Percentiles rank a stretch among this genome's conserved stretches.
Conservation (phyloP, 1,140 invertebrate species). For the Trichonephila clavipes region DNA sequence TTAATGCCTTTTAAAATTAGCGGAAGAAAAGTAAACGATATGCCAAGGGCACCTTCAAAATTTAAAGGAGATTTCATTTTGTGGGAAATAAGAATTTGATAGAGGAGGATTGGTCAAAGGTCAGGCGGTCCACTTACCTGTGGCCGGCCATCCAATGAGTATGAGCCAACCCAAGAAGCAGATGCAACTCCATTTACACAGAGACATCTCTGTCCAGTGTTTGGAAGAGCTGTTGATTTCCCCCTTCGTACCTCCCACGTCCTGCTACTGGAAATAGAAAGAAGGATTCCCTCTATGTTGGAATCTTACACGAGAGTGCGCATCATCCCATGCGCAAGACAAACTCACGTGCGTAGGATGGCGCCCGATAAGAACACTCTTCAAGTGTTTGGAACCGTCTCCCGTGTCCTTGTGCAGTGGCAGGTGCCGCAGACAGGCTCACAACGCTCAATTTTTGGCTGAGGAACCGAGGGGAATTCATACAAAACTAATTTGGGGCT, state of each 20-base stretch:
- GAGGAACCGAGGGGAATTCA: no score
- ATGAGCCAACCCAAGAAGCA: conserved; percentile 21
- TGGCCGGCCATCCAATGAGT: conserved; percentile 13
- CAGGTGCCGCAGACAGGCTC: no score
- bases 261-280: conserved; percentile 39
- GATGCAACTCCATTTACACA: conserved; percentile 43
- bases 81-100: neutral
- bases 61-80: neutral
- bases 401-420: no score
- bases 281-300: neutral
- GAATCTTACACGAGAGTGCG: neutral
- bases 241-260: conserved; percentile 38
- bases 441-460: no score
- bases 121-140: neutral
- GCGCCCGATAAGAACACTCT: neutral
- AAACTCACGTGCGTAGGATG: neutral
- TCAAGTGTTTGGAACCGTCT: neutral
- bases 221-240: conserved; percentile 32
- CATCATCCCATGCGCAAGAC: neutral
- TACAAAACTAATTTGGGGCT: no score
- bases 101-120: neutral
- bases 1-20: neutral
- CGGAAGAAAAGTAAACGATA: neutral
- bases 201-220: conserved; percentile 43
- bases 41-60: conserved; percentile 34